These are phyloP conservation scores for Zaprionus camerounensis DNA, from an alignment of 1,140 invertebrate genomes.

Conservation along the genomic window DNA sequence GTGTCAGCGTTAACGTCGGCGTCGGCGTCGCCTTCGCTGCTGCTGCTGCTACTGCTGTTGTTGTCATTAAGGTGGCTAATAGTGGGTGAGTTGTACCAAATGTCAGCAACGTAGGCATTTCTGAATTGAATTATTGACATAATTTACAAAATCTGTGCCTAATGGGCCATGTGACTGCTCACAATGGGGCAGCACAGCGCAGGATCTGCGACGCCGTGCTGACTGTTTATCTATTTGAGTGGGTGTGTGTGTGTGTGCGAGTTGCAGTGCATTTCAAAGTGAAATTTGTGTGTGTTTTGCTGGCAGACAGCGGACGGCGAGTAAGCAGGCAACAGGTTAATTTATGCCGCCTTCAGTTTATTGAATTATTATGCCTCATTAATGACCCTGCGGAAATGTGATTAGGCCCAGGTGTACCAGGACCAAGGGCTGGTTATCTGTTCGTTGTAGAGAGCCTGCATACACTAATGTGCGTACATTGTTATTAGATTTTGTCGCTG, in stretches of 20 bases:
- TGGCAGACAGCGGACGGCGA: background rate
- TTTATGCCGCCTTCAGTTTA: constrained; percentile 78
- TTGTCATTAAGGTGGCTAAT: constrained; percentile 58
- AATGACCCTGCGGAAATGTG: constrained; percentile 63
- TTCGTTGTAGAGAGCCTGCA: background rate
- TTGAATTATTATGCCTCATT: constrained; percentile 81
- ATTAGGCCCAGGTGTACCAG: constrained; percentile 42
- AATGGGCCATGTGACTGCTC: constrained; percentile 74
- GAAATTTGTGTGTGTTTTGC: constrained; percentile 63
- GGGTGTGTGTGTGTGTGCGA: constrained; percentile 14
- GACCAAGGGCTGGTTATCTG: background rate
- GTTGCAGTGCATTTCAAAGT: constrained; percentile 69
- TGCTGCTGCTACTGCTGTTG: constrained; percentile 24
- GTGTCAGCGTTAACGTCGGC: background rate
- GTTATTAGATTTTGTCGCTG: constrained; percentile 35
- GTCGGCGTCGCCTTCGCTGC: background rate
- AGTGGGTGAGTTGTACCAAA: constrained; percentile 50
- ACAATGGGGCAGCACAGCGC: constrained; percentile 51
- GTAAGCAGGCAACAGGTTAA: constrained; percentile 68
- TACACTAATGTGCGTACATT: constrained; percentile 32
- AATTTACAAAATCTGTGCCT: constrained; percentile 83
- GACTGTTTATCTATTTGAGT: constrained; percentile 16
- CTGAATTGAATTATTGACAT: constrained; percentile 83
- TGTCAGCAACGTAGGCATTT: constrained; percentile 74
- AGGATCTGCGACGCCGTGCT: constrained; percentile 30